Base-by-base conservation (phyloP, 2,113 vertebrate species). In the Eulacestoma nigropectus region DNA sequence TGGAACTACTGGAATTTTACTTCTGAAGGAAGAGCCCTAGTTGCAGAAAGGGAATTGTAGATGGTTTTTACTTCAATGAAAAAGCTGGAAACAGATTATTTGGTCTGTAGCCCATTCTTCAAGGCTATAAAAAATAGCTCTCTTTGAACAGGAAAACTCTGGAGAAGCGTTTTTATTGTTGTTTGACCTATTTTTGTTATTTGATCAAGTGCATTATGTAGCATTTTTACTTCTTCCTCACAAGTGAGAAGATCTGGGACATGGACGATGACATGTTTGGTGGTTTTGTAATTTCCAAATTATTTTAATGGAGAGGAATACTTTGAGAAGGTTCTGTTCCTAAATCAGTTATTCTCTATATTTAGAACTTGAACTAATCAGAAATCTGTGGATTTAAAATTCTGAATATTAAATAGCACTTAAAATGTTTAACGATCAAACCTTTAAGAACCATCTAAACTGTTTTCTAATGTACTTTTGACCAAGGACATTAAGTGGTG, bases 251-350 rank as follows among this genome's bases (percentile, higher is more conserved):
- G 20, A 52, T 46, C 57, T 74, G 47, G 30, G 39, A 69, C 0
- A 2, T 1, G 6, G 7, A 8, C 0, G 0, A 8, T 3, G 6
- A 41, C 11, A 6, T 35, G 65, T 52, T 74, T 27, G 10, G 14
- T 76, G 37, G 4, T 11, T 81, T 90, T 70, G 6, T 88, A 39
- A 56, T 59, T 86, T 93, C 15, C 33, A 47, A 63, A 81, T 35
- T 39, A 35, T 70, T 85, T 59, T 81, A 86, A n/a, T 62, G 69
- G 55, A 27, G 20, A 42, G 13, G 19, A 87, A 30, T 69, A 27
- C 30, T 80, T 94, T 23, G 14, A 33, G 60, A 88, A 73, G 29
- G 20, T 73, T 37, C 33, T 60, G 9, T 64, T 82, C 60, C 33
- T 67, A 73, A 69, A 81, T 65, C 59, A 44, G 1, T 52, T 68